Evolutionary conservation across 2,888 invertebrate genomes (phyloP), one percentile per base, ranked within the genome.

Genomic region (Rhingia campestris): DNA sequence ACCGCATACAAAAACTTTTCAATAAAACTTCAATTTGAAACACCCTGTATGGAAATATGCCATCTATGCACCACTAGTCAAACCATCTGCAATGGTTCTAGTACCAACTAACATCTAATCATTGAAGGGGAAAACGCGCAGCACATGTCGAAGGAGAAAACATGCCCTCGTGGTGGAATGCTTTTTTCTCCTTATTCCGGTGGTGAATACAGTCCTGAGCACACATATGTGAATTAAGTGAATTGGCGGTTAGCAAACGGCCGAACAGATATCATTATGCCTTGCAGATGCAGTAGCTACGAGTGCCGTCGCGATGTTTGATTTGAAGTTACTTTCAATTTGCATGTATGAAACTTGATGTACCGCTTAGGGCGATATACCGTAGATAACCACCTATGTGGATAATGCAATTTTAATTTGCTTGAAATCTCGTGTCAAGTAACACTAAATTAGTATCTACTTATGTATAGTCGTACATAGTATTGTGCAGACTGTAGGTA

Each of bases 391-490:
- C 22, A 22, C 22, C 3, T 10, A 61, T 33, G 39, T 30, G 58
- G 45, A 33, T 64, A 47, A 49, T 61, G 72, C 51, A 39, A 37
- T 47, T 69, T 79, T 9, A 61, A 69, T 45, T 33, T 59, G 59
- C 22, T 53, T 12, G 53, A 54, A 64, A 64, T 64, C 32, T 54
- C 47, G 74, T 74, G 74, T 49, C 30, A 39, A 47, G 14, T 58
- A 47, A 33, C 66, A 74, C 56, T 74, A 58, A 74, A 54, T 66
- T 74, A 56, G 39, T 58, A 39, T 45, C 14, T 47, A 9, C 22
- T 56, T 56, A 41, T 22, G 14, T 33, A 33, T n/a, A 51, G 10
- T 51, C 32, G 4, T 10, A 35, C 2, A 22, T 22, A 22, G 22
- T 22, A 2, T 22, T 22, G 22, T 22, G 22, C 22, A 22, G 22